Evolutionary conservation across 1,140 invertebrate genomes (phyloP).

Genomic region (Drosophila truncata): DNA sequence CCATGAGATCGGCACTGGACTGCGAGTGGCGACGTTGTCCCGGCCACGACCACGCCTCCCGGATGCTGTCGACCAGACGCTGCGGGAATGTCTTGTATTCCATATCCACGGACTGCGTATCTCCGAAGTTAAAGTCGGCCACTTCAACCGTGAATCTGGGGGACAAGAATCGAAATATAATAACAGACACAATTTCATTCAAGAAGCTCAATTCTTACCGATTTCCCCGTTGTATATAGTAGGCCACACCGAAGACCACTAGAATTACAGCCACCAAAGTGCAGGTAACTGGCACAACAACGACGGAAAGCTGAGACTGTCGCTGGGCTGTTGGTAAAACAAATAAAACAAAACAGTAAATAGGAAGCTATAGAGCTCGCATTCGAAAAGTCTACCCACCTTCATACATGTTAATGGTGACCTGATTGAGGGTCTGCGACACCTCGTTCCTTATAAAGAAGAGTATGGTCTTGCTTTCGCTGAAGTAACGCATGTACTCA

Average conservation of each 20-base stretch:
- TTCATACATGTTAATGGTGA: conserved; percentile 93
- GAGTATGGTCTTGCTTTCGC: conserved; percentile 88
- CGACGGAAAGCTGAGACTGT: conserved; percentile 93
- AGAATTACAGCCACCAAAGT: conserved; percentile 91
- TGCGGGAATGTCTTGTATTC: conserved; percentile 95
- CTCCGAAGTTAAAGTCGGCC: conserved; percentile 94
- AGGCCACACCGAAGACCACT: conserved; percentile 93
- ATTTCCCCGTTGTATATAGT: conserved; percentile 92
- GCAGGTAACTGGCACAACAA: conserved; percentile 93
- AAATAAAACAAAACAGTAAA: neutral
- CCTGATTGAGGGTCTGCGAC: conserved; percentile 88
- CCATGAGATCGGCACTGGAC: conserved; percentile 74
- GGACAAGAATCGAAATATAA: conserved; percentile 46
- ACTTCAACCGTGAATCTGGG: conserved; percentile 92
- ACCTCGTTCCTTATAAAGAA: conserved; percentile 92
- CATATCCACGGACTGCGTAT: conserved; percentile 89
- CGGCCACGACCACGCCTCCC: conserved; percentile 80
- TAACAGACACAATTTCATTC: no score
- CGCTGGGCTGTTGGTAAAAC: conserved; percentile 87
- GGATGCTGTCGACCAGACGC: conserved; percentile 91
- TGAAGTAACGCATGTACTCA: conserved; percentile 89
- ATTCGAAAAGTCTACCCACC: conserved; percentile 86
- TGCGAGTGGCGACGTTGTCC: conserved; percentile 67
- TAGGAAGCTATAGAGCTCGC: neutral
- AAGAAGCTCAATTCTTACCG: conserved; percentile 86